Evolutionary conservation across 2,113 vertebrate species (phyloP), one percentile per base, ranked within the genome.

Genomic region (Sturnus vulgaris): DNA sequence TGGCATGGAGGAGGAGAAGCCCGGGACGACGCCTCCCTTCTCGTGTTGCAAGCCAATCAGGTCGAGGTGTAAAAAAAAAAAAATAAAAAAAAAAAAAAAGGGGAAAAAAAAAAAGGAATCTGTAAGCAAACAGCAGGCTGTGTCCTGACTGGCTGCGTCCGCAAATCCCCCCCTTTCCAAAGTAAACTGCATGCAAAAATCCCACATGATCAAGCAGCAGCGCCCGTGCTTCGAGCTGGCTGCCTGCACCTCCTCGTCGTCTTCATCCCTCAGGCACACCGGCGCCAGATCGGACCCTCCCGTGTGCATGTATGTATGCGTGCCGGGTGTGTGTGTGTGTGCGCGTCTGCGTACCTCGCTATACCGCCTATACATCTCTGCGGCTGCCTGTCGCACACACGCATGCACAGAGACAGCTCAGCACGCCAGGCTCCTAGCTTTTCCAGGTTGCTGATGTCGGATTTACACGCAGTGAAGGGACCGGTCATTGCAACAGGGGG

Each of bases 141-240:
- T 95, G 96, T 97, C 93, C 97, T 97, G 97, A 98, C 93, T 96
- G 97, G 95, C 95, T 97, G 97, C 96, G 96, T 95, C 87, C 90
- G 24, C 72, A n/a, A 47, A 46, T 46, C 94, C 96, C 90, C 86
- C 92, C 94, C 88, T 89, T 92, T 80, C 91, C 90, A 96, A 97
- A 97, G 97, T 96, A 97, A 98, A 98, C 97, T 97, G 97, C 96
- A 72, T 50, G 95, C 93, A 82, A 94, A 96, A 96, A 95, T 77
- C 93, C 96, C 98, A 95, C 98, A 98, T 97, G 98, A 98, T 97
- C 96, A 50, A 37, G 94, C 96, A 77, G 88, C 96, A 80, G 96
- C 85, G 65, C 66, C 65, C 56, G 86, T 80, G 88, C 80, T 88
- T 50, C 53, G 75, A 86, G 88, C 95, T 83, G 55, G 50, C 79